Evolutionary conservation across 2,797 vertebrate genomes (phyloP).

Genomic region (Pteronotus mesoamericanus): DNA sequence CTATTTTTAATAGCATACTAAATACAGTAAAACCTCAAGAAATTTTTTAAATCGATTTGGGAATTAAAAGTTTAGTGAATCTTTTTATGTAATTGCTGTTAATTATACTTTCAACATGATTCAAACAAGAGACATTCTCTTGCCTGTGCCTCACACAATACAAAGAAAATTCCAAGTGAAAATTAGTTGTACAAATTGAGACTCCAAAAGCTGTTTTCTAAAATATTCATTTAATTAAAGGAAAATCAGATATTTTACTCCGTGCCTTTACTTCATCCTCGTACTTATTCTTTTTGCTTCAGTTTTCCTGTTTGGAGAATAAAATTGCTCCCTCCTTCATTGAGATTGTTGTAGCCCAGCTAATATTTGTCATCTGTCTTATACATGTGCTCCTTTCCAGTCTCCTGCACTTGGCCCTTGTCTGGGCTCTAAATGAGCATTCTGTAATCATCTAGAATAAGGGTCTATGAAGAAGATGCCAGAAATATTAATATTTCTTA

Average conservation of each 20-base stretch:
- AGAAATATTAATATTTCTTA: too few relatives aligned
- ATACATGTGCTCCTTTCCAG: background rate
- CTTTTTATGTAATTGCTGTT: background rate
- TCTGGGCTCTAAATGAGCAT: background rate
- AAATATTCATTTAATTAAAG: slow-evolving; percentile 8
- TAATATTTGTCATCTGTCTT: background rate
- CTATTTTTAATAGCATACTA: background rate
- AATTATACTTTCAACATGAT: background rate
- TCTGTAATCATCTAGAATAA: background rate
- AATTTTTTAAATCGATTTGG: background rate
- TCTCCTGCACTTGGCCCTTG: background rate
- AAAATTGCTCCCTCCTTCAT: background rate
- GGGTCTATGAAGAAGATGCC: background rate
- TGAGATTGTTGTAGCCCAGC: background rate
- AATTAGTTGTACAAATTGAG: background rate
- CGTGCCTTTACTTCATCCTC: background rate
- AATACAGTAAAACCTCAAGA: background rate
- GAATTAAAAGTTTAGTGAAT: background rate
- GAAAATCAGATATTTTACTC: background rate
- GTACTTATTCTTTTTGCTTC: background rate
- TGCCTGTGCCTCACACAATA: background rate
- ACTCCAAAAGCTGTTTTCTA: background rate
- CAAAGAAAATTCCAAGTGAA: background rate
- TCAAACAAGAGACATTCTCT: background rate
- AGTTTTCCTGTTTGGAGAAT: background rate